Evolutionary conservation across 1,140 invertebrate genomes (phyloP).

Genomic region (Diploscapter pachys): DNA sequence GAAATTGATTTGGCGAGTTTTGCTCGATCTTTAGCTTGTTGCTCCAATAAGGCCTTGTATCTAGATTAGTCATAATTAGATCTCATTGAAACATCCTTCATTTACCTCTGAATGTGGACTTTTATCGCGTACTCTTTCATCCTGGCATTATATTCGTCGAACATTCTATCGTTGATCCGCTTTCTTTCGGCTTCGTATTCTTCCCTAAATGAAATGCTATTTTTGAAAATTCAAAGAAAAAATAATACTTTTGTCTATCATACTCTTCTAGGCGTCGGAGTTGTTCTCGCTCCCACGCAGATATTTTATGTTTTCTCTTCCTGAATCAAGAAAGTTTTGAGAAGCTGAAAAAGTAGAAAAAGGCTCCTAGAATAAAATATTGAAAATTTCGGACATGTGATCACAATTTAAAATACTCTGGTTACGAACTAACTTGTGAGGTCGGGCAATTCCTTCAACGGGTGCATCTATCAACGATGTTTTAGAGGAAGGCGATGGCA

Average conservation of each 20-base stretch:
- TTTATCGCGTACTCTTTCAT: not conserved
- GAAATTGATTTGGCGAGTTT: slow-evolving; percentile 19
- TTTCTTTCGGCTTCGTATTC: too few species aligned
- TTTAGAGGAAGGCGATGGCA: too few species aligned
- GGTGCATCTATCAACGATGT: too few species aligned
- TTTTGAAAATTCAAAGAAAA: not conserved
- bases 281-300: too few species aligned
- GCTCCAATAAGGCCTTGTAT: slow-evolving; percentile 24
- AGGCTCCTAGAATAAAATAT: not conserved
- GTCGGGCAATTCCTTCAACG: too few species aligned
- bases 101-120: not conserved
- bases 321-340: not conserved
- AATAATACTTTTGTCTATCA: not conserved
- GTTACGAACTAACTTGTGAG: too few species aligned
- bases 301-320: not conserved
- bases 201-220: too few species aligned
- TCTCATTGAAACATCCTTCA: not conserved
- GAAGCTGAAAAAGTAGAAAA: not conserved
- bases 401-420: too few species aligned
- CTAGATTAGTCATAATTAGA: not conserved
- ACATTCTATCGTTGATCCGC: too few species aligned
- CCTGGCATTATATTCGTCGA: not conserved
- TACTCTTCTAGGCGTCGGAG: too few species aligned
- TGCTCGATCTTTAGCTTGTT: slow-evolving; percentile 18
- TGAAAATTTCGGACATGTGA: not conserved